phyloP scores from a whole-genome alignment of 2,113 vertebrate genomes.

The Centropus bengalensis region DNA sequence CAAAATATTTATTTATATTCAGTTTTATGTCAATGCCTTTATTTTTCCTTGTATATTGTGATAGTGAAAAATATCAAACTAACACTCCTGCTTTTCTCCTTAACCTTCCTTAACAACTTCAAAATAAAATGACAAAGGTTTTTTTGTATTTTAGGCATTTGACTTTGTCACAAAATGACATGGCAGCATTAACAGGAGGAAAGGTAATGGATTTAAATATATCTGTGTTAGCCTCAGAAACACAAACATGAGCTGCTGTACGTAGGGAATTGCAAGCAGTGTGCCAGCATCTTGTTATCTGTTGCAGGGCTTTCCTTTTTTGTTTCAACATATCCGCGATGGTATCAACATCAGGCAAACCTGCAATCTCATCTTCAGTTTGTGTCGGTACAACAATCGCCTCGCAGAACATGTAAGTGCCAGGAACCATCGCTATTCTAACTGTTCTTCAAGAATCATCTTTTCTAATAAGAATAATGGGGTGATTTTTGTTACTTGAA shows the following conservation, averaged over 20 bases:
- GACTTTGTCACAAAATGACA: constrained; percentile 98
- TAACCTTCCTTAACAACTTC: neutral
- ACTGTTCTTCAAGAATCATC: neutral
- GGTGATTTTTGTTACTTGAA: neutral
- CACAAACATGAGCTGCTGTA: neutral
- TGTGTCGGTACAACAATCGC: constrained; percentile 97
- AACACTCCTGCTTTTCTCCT: neutral
- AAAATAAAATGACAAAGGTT: neutral
- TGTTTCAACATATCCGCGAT: constrained; percentile 99
- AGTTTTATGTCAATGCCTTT: neutral
- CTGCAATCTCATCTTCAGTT: constrained; percentile 98
- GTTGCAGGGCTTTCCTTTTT: constrained; percentile 93
- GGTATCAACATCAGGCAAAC: constrained; percentile 99
- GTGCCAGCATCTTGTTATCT: constrained; percentile 26
- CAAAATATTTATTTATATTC: neutral
- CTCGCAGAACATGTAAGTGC: constrained; percentile 95
- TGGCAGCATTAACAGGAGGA: constrained; percentile 97
- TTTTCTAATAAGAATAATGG: neutral
- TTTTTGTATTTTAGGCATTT: constrained; percentile 84
- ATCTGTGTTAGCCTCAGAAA: neutral
- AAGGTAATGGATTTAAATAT: constrained; percentile 79
- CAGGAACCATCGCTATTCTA: neutral
- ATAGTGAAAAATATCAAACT: neutral
- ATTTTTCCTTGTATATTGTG: neutral
- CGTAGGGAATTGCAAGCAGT: neutral